Evolutionary conservation across 2,888 invertebrate species (phyloP), one percentile per base, ranked within the genome.

Genomic region (Noctua janthe): DNA sequence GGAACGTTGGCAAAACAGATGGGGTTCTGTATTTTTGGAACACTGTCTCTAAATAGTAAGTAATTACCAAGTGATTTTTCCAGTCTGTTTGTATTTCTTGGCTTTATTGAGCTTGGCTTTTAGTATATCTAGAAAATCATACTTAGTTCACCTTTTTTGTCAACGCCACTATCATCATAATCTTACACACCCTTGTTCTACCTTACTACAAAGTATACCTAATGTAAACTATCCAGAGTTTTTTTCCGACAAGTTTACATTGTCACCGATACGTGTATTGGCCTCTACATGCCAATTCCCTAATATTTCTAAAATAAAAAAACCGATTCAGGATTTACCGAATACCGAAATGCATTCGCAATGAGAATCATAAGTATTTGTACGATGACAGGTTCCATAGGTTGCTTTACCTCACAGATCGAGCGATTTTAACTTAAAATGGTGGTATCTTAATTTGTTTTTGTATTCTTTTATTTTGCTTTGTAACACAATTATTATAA

Each of bases 1-100:
- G 77, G 59, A 83, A 20, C 77, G 81, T 78, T 43, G n/a, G 76
- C 64, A 69, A 81, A 85, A 73, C 72, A 56, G 17, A 29, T 59
- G 51, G 17, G 29, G 3, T 35, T 49, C 17, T 56, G 35, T 77
- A 54, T 29, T 80, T 80, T 69, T 35, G 39, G 43, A 23, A n/a
- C 49, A 59, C n/a, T 71, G 29, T 29, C 17, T 74, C 17, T 35
- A 35, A 2, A 39, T 47, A 2, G 35, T 64, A 17, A 4, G 23
- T 17, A 39, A 39, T 39, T 5, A n/a, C 1, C 10, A 10, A 8
- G 51, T 74, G 5, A 51, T n/a, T 1, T 71, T 71, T 43, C 6
- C 1, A 71, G 15, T 23, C 3, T 29, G 20, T 72, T 51, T 51
- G 15, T 20, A 1, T 51, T 17, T 39, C 7, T 35, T 17, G 5